phyloP scores from a whole-genome alignment of 2,888 invertebrate species.

The Amblyjoppa fuscipennis region DNA sequence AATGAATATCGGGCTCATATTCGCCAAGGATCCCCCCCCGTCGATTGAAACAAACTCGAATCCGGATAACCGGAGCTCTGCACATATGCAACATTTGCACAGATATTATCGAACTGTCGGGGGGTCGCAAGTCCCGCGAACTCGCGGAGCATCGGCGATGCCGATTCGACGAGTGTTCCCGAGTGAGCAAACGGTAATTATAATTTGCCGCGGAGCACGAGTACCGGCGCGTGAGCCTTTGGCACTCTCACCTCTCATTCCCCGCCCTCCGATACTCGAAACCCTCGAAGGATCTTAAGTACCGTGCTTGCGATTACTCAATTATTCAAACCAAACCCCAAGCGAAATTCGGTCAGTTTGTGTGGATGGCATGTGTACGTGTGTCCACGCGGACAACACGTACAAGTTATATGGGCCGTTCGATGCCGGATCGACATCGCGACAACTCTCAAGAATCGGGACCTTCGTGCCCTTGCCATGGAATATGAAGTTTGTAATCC shows the following conservation, averaged over 20 bases:
- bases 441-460: no score
- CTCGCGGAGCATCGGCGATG: background rate
- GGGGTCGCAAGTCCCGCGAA: no score
- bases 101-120: no score
- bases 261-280: background rate
- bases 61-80: no score
- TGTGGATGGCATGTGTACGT: background rate
- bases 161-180: background rate
- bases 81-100: no score
- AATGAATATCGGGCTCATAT: background rate
- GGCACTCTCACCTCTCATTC: background rate
- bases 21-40: no score
- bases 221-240: slow-evolving; percentile 8
- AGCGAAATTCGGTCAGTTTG: slow-evolving; percentile 13
- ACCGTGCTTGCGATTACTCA: slow-evolving; percentile 40
- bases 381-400: no score
- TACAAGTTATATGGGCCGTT: no score
- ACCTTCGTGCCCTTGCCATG: no score
- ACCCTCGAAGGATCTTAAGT: slow-evolving; percentile 30
- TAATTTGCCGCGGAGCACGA: slow-evolving; percentile 16
- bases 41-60: background rate
- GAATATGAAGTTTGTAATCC: no score
- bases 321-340: slow-evolving; percentile 40
- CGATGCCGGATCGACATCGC: no score
- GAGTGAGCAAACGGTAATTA: slow-evolving; percentile 33